Percentiles rank a stretch among this genome's conserved stretches.
Conservation (phyloP, 1,140 invertebrate genomes). For the Paraescarpia echinospica region DNA sequence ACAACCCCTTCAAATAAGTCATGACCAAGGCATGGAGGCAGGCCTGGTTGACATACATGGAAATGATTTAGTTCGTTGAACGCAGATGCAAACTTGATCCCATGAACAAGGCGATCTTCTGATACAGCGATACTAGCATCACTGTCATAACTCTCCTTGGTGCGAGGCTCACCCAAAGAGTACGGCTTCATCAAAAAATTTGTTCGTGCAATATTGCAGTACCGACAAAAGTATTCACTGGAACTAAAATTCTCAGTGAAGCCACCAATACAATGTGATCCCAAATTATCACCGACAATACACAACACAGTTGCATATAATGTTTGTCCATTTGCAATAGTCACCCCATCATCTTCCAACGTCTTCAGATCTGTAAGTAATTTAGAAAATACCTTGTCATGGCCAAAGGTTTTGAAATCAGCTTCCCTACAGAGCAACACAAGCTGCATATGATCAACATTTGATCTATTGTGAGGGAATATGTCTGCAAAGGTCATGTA, state of each 20-base stretch:
- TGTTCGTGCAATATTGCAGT: neutral
- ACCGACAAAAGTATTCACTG: conserved; percentile 7
- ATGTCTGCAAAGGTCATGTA: conserved; percentile 16
- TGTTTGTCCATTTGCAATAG: conserved; percentile 10
- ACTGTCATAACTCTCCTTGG: neutral
- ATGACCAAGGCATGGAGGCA: too few relatives aligned
- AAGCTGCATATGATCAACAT: conserved; percentile 18
- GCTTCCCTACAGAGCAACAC: conserved; percentile 18
- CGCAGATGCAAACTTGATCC: conserved; percentile 8
- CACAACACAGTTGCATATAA: neutral
- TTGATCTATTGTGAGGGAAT: conserved; percentile 20
- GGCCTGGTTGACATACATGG: conserved; percentile 11
- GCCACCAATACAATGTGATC: conserved; percentile 11
- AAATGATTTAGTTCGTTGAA: neutral
- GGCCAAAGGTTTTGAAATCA: conserved; percentile 13
- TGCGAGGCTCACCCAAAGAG: neutral
- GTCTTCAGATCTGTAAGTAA: neutral
- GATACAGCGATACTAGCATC: neutral
- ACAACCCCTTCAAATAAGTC: too few relatives aligned
- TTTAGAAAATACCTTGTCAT: neutral
- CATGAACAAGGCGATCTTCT: conserved; percentile 11
- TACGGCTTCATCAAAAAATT: neutral
- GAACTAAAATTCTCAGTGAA: conserved; percentile 17
- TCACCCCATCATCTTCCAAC: conserved; percentile 8
- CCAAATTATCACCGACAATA: conserved; percentile 18